phyloP scores from a whole-genome alignment of 2,113 vertebrate species.

The Capreolus pygargus region DNA sequence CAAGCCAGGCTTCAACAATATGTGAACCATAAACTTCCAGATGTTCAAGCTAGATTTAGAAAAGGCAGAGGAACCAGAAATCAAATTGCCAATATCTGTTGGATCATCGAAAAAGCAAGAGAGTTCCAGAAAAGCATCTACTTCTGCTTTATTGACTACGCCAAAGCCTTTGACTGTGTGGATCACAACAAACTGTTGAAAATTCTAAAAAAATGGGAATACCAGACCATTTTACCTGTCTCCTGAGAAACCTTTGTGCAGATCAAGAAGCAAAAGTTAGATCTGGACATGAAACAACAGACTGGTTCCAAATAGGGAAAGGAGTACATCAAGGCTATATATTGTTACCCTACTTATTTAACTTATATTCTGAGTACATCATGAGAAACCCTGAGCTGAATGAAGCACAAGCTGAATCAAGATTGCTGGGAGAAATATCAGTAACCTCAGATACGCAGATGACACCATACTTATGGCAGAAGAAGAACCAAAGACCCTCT shows the following conservation, averaged over 20 bases:
- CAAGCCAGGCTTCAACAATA: background rate
- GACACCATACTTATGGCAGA: background rate
- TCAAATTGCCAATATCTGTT: background rate
- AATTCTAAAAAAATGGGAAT: background rate
- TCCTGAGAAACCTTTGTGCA: background rate
- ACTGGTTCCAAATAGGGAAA: background rate
- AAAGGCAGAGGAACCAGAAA: background rate
- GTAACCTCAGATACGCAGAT: background rate
- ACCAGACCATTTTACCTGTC: background rate
- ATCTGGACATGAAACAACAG: background rate
- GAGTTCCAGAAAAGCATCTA: background rate
- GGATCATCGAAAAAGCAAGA: accelerated
- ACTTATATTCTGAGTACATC: background rate
- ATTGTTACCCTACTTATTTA: background rate
- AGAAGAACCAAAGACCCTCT: background rate
- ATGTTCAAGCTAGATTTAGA: background rate
- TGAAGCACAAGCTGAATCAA: background rate
- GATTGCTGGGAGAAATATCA: background rate
- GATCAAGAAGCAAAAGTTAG: background rate
- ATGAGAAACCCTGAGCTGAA: background rate
- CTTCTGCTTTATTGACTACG: background rate
- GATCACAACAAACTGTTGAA: background rate
- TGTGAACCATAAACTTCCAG: background rate
- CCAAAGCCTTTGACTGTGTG: background rate
- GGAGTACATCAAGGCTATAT: background rate